phyloP scores from a whole-genome alignment of 2,113 vertebrate genomes.

The Anhinga anhinga region DNA sequence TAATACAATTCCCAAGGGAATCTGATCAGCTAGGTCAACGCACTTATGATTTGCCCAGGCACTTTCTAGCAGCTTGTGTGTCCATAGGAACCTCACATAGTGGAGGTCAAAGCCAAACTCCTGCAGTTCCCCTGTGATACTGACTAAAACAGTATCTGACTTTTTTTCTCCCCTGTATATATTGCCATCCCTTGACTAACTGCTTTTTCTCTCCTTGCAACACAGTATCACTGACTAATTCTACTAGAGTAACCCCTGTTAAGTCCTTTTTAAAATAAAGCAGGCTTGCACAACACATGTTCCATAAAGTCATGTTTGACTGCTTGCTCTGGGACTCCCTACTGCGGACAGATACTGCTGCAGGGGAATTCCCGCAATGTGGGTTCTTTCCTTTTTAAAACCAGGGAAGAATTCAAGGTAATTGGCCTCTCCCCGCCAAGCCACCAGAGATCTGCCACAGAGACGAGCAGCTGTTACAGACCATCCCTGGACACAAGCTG shows the following conservation, averaged over 20 bases:
- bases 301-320: background rate
- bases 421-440: background rate
- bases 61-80: background rate
- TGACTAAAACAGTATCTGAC: background rate
- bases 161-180: background rate
- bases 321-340: background rate
- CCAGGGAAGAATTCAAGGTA: background rate
- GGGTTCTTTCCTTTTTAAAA: background rate
- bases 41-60: background rate
- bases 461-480: background rate
- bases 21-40: background rate
- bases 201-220: background rate
- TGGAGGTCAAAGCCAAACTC: background rate
- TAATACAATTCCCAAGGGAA: background rate
- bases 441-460: background rate
- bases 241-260: background rate
- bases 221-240: background rate
- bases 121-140: background rate
- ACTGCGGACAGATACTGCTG: background rate
- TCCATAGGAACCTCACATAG: background rate
- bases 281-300: background rate
- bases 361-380: background rate
- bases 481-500: background rate
- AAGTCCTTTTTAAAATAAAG: background rate
- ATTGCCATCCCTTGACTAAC: background rate